These are phyloP conservation scores for Eupithecia inturbata DNA, from an alignment of 2,888 invertebrate species.

Conservation along the genomic window DNA sequence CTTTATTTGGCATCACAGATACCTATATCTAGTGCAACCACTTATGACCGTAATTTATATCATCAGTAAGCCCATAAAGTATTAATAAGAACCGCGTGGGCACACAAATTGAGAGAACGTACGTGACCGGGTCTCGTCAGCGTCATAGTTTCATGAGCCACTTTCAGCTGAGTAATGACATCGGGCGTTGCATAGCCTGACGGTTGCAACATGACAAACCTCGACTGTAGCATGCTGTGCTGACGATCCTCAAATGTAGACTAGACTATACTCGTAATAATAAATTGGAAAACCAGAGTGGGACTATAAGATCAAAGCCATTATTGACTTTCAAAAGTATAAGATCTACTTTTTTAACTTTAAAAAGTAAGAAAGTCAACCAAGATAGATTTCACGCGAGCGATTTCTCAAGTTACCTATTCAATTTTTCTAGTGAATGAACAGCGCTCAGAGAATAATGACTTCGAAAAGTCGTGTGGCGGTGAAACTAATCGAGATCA, in stretches of 20 bases:
- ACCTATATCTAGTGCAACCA: background rate
- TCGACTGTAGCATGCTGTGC: constrained; percentile 1
- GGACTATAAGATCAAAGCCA: background rate
- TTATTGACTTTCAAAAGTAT: background rate
- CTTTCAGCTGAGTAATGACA: constrained; percentile 71
- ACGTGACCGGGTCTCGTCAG: constrained; percentile 69
- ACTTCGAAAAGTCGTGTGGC: constrained; percentile 52
- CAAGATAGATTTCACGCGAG: constrained; percentile 6
- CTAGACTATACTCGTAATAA: background rate
- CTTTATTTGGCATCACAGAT: background rate
- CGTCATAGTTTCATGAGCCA: constrained; percentile 71
- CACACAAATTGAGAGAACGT: constrained; percentile 62
- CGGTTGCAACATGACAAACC: constrained; percentile 55
- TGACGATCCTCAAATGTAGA: constrained; percentile 12
- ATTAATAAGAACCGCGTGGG: constrained; percentile 47
- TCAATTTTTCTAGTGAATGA: constrained; percentile 36
- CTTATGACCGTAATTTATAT: constrained; percentile 26
- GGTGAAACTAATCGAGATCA: constrained; percentile 73
- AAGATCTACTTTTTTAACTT: background rate
- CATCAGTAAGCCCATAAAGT: constrained; percentile 51
- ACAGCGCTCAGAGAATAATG: constrained; percentile 35
- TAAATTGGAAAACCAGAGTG: background rate
- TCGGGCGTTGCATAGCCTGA: constrained; percentile 54
- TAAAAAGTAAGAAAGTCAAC: constrained; percentile 10
- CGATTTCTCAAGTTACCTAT: constrained; percentile 29